A percentile compares a stretch with the other conserved stretches of the same genome.
Evolutionary conservation across 1,140 invertebrate genomes (phyloP).

Genomic region (Microplitis demolitor): DNA sequence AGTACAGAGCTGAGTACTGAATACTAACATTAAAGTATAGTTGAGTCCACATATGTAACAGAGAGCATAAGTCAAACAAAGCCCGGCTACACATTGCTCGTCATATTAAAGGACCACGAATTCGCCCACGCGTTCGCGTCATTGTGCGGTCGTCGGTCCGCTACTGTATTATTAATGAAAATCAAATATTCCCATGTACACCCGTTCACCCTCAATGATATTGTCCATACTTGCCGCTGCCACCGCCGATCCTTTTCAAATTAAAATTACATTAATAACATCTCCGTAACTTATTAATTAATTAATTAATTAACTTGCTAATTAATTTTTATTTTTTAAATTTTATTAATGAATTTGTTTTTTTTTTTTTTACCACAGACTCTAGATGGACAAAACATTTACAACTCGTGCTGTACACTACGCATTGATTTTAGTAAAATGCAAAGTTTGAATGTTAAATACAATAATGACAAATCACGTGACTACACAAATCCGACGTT

Average conservation of each 20-base stretch:
- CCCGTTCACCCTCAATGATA: neutral
- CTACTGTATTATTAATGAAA: constrained; percentile 49
- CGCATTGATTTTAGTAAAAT: constrained; percentile 99
- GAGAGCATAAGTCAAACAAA: constrained; percentile 47
- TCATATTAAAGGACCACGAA: constrained; percentile 33
- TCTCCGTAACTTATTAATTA: neutral
- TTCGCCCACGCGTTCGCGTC: constrained; percentile 20
- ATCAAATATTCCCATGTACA: constrained; percentile 37
- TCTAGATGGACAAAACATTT: constrained; percentile 97
- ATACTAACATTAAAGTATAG: neutral
- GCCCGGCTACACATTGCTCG: constrained; percentile 21
- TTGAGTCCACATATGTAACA: constrained; percentile 34
- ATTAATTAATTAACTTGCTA: neutral
- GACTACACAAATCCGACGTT: constrained; percentile 98
- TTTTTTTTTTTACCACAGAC: constrained; percentile 66
- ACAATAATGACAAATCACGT: constrained; percentile 99
- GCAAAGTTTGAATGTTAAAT: constrained; percentile 96
- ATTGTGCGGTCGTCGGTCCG: constrained; percentile 35
- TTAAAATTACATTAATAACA: too few relatives aligned
- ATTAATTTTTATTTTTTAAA: neutral
- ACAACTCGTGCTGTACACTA: constrained; percentile 98
- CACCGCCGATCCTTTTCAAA: too few relatives aligned
- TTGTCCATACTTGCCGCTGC: neutral
- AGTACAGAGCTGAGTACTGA: neutral
- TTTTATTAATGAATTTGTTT: constrained; percentile 4